Evolutionary conservation across 2,888 invertebrate species (phyloP), one percentile per base, ranked within the genome.

Genomic region (Microctonus hyperodae): DNA sequence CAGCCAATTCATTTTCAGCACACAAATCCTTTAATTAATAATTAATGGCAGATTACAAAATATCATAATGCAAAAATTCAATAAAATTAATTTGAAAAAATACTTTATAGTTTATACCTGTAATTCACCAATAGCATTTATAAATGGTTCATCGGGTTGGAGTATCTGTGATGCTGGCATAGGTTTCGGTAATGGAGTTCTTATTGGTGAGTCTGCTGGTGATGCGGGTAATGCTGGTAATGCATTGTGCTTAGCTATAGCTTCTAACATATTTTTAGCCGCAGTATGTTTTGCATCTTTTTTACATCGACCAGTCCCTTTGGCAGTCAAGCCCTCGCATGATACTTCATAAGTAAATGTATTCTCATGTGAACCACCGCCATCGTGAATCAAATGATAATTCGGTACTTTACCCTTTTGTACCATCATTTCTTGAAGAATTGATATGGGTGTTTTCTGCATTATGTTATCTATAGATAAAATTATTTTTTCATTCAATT

Each of bases 341-440:
- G 72, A 66, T 0, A 85, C 84, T 68, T 72, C 74, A 68, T 81
- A 85, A 1, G 78, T 79, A 69, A 85, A 86, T 1, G 77, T 79
- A 70, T 83, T 85, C 51, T 81, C 74, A 68, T 85, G 85, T 1
- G 81, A 75, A 2, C 84, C 83, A 28, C 81, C 81, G 2, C 82
- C 81, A 53, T 84, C 77, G 20, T 81, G 77, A 64, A 83, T 79
- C 16, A 84, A 74, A 65, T 84, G 81, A 68, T 89, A 91, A 65
- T 88, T 88, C 0, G 90, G 89, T 0, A 83, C 75, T 20, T 79
- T 75, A 0, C 85, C 84, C 23, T 84, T 80, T 73, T 89, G 88
- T 5, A 88, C 84, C 83, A 90, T 88, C 83, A 90, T 85, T 80
- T 91, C 91, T 78, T 91, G 90, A 16, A 91, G 83, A 2, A 90